Conservation (phyloP, 1,140 invertebrate species). For the Uloborus diversus region DNA sequence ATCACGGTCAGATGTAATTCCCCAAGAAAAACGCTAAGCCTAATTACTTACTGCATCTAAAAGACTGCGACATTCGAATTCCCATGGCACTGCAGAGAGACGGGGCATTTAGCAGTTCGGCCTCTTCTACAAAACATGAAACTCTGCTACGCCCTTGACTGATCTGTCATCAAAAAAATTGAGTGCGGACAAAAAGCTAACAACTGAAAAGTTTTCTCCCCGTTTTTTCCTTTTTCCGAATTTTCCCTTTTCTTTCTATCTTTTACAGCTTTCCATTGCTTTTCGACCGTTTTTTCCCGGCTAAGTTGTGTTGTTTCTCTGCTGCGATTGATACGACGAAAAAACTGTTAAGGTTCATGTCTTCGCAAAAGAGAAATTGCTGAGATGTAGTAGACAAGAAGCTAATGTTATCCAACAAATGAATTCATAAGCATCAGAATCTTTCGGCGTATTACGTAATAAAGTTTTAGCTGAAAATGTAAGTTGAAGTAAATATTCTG, state of each 20-base stretch:
- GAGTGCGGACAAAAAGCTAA: background rate
- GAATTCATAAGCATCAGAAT: no score
- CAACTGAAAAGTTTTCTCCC: no score
- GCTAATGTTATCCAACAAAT: no score
- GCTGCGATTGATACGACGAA: background rate
- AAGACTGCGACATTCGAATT: background rate
- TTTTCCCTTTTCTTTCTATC: background rate
- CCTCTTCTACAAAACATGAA: background rate
- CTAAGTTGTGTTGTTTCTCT: background rate
- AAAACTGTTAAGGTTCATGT: background rate
- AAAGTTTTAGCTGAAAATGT: no score
- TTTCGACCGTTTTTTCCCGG: background rate
- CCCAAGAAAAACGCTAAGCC: background rate
- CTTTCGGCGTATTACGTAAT: no score
- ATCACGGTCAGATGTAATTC: background rate
- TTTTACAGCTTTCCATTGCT: background rate
- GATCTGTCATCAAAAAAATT: background rate
- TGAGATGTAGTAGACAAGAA: background rate
- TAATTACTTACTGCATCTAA: conserved; percentile 5
- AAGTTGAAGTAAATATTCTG: no score
- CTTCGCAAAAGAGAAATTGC: background rate
- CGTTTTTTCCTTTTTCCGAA: no score
- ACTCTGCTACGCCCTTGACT: background rate
- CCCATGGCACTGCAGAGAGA: background rate
- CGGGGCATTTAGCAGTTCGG: background rate